Conservation (phyloP, 1,140 invertebrate species). For the Aphaenogaster rudis region DNA sequence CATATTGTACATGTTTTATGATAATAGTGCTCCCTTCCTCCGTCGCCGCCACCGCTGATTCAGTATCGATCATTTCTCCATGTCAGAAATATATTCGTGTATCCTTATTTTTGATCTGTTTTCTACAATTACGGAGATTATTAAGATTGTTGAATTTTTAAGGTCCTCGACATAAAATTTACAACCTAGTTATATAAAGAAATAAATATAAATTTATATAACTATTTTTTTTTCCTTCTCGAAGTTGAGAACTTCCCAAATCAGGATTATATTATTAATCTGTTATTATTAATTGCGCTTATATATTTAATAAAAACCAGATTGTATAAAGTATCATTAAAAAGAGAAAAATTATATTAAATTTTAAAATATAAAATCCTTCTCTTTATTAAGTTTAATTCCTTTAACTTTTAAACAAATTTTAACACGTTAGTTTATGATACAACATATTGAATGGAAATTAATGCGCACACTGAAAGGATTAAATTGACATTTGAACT, state of each 20-base stretch:
- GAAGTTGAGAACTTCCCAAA: not conserved
- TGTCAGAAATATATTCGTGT: constrained; percentile 18
- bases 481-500: constrained; percentile 30
- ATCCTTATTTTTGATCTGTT: constrained; percentile 35
- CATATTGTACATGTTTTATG: constrained; percentile 70
- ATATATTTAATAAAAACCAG: not conserved
- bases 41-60: not conserved
- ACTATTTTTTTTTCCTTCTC: not conserved
- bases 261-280: not conserved
- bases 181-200: not conserved
- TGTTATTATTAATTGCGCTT: constrained; percentile 8
- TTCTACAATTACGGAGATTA: constrained; percentile 19
- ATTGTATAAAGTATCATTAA: not conserved
- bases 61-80: constrained; percentile 54
- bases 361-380: not conserved
- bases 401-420: not conserved
- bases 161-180: not conserved
- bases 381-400: constrained; percentile 12
- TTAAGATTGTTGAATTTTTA: not conserved
- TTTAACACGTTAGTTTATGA: not conserved
- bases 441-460: not conserved
- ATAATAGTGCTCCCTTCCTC: constrained; percentile 59
- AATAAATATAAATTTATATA: not conserved
- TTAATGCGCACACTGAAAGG: not conserved
- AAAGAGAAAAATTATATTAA: not conserved